Percentiles rank a stretch among this genome's conserved stretches.
Evolutionary conservation across 2,888 invertebrate species (phyloP).

Genomic region (Rapana venosa): DNA sequence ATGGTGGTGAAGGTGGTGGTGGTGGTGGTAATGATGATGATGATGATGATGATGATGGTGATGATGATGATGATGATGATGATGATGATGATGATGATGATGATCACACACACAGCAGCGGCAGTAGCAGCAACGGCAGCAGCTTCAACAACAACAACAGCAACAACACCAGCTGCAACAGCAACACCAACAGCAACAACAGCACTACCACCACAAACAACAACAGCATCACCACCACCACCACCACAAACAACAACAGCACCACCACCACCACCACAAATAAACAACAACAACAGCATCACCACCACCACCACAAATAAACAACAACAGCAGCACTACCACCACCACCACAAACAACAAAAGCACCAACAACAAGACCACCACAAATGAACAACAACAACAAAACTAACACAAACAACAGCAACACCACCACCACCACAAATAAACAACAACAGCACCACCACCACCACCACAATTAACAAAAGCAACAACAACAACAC

Average conservation of each 20-base stretch:
- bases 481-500: background rate
- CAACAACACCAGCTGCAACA: too few species aligned
- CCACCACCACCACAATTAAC: too few species aligned
- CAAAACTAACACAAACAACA: background rate
- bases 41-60: background rate
- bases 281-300: background rate
- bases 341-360: background rate
- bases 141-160: too few species aligned
- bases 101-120: constrained; percentile 3
- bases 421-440: too few species aligned
- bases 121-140: too few species aligned
- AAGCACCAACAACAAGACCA: background rate
- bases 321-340: background rate
- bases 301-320: too few species aligned
- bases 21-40: background rate
- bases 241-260: background rate
- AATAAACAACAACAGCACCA: background rate
- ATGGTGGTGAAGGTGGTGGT: background rate
- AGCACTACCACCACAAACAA: background rate
- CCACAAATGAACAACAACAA: background rate
- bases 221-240: background rate
- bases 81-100: background rate
- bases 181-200: too few species aligned
- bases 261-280: background rate
- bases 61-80: too few species aligned